Conservation (phyloP, 2,113 vertebrate species). For the Epinephelus lanceolatus region DNA sequence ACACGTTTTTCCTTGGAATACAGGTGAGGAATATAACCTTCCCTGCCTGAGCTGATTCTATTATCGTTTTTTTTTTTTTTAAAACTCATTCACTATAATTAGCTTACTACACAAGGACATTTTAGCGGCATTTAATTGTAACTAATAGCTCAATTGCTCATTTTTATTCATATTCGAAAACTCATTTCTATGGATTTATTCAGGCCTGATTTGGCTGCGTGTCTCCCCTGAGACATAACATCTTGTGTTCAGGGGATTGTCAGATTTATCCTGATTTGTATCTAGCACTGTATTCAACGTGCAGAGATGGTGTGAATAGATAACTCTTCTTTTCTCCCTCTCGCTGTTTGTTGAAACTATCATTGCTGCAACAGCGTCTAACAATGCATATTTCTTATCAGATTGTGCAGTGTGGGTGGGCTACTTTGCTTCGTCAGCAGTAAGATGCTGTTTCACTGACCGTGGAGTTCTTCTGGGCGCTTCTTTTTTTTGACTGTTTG, state of each 20-base stretch:
- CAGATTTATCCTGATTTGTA: constrained; percentile 74
- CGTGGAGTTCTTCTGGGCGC: constrained; percentile 35
- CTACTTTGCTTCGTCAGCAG: constrained; percentile 45
- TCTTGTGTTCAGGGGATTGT: constrained; percentile 76
- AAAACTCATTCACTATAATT: constrained; percentile 66
- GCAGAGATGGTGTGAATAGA: constrained; percentile 63
- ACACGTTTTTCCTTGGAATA: constrained; percentile 98
- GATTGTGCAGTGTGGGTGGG: constrained; percentile 42
- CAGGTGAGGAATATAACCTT: constrained; percentile 83
- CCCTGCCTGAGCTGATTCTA: constrained; percentile 14
- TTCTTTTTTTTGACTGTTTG: neutral
- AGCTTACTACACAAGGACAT: constrained; percentile 68
- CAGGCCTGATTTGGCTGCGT: constrained; percentile 72
- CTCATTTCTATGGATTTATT: constrained; percentile 82
- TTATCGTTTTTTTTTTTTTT: constrained; percentile 36
- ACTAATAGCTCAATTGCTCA: constrained; percentile 80
- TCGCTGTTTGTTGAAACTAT: constrained; percentile 43
- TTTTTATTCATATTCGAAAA: constrained; percentile 74
- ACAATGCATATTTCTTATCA: constrained; percentile 52
- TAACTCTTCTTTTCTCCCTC: constrained; percentile 52
- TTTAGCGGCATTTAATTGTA: constrained; percentile 80
- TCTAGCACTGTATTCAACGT: constrained; percentile 59
- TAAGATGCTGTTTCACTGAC: constrained; percentile 53
- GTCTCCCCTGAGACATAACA: constrained; percentile 70
- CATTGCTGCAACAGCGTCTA: constrained; percentile 51